phyloP scores from a whole-genome alignment of 2,888 invertebrate genomes.

The Loripinus fragilis region DNA sequence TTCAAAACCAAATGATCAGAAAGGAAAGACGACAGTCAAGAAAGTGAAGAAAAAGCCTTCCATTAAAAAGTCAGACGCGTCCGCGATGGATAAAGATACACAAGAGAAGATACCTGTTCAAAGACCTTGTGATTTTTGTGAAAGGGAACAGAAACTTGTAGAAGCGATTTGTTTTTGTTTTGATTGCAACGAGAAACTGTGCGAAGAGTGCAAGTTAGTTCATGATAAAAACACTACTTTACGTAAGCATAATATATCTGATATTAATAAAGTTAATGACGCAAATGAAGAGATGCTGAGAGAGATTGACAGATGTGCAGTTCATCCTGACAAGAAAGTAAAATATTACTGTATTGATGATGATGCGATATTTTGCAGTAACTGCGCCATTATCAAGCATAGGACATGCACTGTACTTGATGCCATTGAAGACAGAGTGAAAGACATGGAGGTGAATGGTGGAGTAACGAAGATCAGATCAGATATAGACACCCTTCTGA shows the following conservation, averaged over 20 bases:
- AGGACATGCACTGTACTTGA: slow-evolving; percentile 8
- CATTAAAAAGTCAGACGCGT: neutral
- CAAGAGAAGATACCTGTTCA: neutral
- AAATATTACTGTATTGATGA: slow-evolving; percentile 13
- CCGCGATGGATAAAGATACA: neutral
- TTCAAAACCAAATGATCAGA: slow-evolving; percentile 4
- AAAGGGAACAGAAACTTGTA: neutral
- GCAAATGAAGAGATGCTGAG: slow-evolving; percentile 9
- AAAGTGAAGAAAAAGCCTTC: neutral
- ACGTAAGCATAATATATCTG: slow-evolving; percentile 7
- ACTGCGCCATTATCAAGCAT: slow-evolving; percentile 9
- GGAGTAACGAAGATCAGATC: neutral
- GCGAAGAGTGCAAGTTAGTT: neutral
- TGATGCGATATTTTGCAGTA: slow-evolving; percentile 14
- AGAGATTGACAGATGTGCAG: slow-evolving; percentile 7
- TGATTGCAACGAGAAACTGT: slow-evolving; percentile 13
- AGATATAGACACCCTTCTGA: neutral
- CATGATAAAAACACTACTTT: neutral
- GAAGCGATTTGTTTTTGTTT: slow-evolving; percentile 8
- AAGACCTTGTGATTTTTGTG: slow-evolving; percentile 12
- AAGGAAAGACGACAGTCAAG: neutral
- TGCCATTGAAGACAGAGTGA: slow-evolving; percentile 9
- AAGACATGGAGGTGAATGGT: slow-evolving; percentile 13
- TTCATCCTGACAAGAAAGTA: slow-evolving; percentile 5
- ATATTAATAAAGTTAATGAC: slow-evolving; percentile 10